Base-by-base conservation (phyloP, 1,140 invertebrate genomes). In the Saxidomus purpurata region DNA sequence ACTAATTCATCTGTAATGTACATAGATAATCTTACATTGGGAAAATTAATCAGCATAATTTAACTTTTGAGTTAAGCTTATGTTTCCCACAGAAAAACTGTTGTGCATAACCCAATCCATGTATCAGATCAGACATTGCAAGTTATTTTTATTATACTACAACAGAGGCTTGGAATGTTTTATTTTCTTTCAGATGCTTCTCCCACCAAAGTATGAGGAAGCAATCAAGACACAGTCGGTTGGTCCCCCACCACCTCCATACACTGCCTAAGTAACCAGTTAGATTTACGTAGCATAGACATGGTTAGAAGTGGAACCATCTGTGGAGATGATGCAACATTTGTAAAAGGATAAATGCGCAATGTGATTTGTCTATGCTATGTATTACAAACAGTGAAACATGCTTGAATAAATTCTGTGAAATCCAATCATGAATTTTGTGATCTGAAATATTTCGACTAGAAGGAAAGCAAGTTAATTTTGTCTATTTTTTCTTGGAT, bases 171-270 rank as follows among this genome's bases (percentile, higher is more conserved):
- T n/a, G n/a, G n/a, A n/a, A n/a, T n/a, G n/a, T n/a, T n/a, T n/a
- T n/a, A n/a, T n/a, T n/a, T 43, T 88, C 25, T 88, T 92, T 0
- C 91, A 95, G 95, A 94, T 95, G 93, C 91, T 95, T 77, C 92
- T 95, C 19, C 95, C 95, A 34, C 95, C 95, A 31, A 94, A 95
- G 79, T 95, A 95, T 91, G 95, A 95, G 79, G 95, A 95, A 89
- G 95, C 94, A 31, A 94, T 95, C 74, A 94, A 94, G 69, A 89
- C 91, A 36, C 47, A 74, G 1, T 61, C 84, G 83, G 19, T 47
- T 87, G 67, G 90, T 19, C 74, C 88, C 71, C 89, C 91, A 28
- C 90, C 91, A 13, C 94, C 94, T 15, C 92, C 94, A 36, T 89
- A 90, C 77, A 89, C 86, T n/a, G 81, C 84, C 25, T 91, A 90